Conservation (phyloP, 2,113 vertebrate genomes). For the Bolborhynchus lineola region DNA sequence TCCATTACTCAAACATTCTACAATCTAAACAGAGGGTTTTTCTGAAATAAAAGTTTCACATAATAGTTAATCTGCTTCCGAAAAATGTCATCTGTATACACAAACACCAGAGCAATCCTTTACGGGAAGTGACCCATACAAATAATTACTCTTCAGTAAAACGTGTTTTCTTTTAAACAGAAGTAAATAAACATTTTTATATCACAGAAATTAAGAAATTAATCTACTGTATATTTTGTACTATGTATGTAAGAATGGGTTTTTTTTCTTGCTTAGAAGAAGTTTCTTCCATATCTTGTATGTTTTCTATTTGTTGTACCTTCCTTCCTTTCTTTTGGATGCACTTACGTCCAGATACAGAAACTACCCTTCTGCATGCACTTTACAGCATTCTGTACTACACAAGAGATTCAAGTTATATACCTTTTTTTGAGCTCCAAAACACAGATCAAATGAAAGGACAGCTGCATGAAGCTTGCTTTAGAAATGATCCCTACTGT, state of each 20-base stretch:
- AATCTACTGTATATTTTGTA: background rate
- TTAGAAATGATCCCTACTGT: background rate
- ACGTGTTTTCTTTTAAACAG: background rate
- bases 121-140: background rate
- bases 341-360: background rate
- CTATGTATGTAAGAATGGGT: background rate
- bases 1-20: background rate
- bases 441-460: background rate
- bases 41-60: background rate
- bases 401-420: background rate
- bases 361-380: background rate
- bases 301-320: background rate
- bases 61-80: background rate
- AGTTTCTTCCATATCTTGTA: background rate
- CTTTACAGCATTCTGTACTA: background rate
- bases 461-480: background rate
- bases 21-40: background rate
- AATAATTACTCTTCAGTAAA: background rate
- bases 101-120: slow-evolving; percentile 1
- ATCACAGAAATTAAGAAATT: background rate
- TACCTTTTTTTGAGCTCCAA: background rate
- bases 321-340: background rate
- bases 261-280: background rate
- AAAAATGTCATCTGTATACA: slow-evolving; percentile 10
- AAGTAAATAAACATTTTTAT: background rate